phyloP scores from a whole-genome alignment of 2,888 invertebrate species.

The Andricus curvator region DNA sequence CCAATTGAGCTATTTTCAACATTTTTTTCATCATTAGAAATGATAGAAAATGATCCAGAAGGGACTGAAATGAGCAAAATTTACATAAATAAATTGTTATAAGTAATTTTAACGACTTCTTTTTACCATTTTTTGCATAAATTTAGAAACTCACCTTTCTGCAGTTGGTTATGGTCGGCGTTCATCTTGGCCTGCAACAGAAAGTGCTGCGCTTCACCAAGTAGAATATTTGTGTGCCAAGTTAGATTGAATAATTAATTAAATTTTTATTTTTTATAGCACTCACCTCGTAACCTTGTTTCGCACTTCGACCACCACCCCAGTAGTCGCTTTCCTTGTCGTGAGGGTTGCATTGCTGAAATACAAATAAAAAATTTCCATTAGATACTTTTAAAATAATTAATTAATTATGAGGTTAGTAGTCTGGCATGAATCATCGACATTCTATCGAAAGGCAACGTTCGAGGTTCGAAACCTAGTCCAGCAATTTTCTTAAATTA shows the following conservation, averaged over 20 bases:
- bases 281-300: slow-evolving; percentile 78
- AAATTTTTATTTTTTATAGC: slow-evolving; percentile 53
- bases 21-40: background rate
- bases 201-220: slow-evolving; percentile 76
- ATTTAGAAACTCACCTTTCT: slow-evolving; percentile 78
- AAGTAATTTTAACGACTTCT: background rate
- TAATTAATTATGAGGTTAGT: no score
- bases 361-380: slow-evolving; percentile 53
- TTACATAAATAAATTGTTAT: background rate
- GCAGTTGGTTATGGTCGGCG: slow-evolving; percentile 79
- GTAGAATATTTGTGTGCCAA: slow-evolving; percentile 65
- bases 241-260: slow-evolving; percentile 52
- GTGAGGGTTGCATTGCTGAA: slow-evolving; percentile 77
- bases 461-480: background rate
- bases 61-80: background rate
- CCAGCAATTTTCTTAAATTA: background rate
- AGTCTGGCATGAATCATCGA: no score
- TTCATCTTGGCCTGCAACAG: slow-evolving; percentile 81
- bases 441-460: background rate
- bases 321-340: slow-evolving; percentile 77
- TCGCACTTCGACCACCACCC: slow-evolving; percentile 74
- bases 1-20: background rate
- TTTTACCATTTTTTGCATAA: background rate
- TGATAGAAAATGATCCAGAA: background rate
- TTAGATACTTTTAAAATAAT: background rate